A percentile compares a stretch with the other conserved stretches of the same genome.
Evolutionary conservation across 2,113 vertebrate genomes (phyloP).

Genomic region (Amazona guildingii): DNA sequence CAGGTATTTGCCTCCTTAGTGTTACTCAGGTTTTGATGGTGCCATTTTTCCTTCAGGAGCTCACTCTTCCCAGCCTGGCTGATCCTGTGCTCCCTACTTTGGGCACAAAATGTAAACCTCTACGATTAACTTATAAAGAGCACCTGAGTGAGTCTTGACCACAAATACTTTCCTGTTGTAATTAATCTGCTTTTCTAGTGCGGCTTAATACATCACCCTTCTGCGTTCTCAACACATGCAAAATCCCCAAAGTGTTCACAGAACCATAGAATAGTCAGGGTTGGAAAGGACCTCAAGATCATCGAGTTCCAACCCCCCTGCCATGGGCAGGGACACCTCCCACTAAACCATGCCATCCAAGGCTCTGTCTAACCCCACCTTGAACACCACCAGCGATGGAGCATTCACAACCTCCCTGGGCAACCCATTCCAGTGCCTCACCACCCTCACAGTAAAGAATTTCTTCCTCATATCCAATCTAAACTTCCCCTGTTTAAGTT

Average conservation of each 20-base stretch:
- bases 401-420: too few species aligned
- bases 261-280: fast-evolving
- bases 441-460: too few species aligned
- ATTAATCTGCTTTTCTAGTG: not conserved
- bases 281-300: too few species aligned
- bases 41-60: not conserved
- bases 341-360: too few species aligned
- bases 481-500: too few species aligned
- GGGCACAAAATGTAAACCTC: not conserved
- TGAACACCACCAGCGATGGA: too few species aligned
- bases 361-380: too few species aligned
- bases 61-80: not conserved
- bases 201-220: not conserved
- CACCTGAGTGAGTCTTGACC: not conserved
- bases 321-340: too few species aligned
- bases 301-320: too few species aligned
- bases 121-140: not conserved
- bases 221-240: not conserved
- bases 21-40: not conserved
- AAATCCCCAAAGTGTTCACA: not conserved
- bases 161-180: not conserved
- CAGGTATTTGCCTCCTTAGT: not conserved
- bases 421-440: too few species aligned
- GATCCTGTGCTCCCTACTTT: not conserved
- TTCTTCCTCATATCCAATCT: too few species aligned